These are phyloP conservation scores for Melolontha melolontha DNA, from an alignment of 2,888 invertebrate genomes.

Conservation along the genomic window DNA sequence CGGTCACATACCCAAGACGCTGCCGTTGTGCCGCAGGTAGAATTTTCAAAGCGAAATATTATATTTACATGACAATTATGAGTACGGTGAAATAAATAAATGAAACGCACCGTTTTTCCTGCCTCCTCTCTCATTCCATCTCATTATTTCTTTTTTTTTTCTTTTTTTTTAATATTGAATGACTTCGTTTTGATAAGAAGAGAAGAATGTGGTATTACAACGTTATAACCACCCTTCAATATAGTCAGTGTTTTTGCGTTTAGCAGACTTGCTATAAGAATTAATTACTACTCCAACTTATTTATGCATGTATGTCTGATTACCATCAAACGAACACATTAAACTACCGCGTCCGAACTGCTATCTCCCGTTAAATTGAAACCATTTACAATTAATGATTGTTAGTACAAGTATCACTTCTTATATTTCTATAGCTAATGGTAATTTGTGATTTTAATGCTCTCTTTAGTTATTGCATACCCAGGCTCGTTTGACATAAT, in stretches of 20 bases:
- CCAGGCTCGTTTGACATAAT: too few relatives aligned
- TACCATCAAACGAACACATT: slow-evolving; percentile 28
- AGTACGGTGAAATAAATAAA: slow-evolving; percentile 34
- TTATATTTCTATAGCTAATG: too few relatives aligned
- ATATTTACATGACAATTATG: slow-evolving; percentile 41
- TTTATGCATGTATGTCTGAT: slow-evolving; percentile 18
- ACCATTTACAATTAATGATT: too few relatives aligned
- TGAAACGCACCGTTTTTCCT: slow-evolving; percentile 18
- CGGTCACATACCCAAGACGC: neutral
- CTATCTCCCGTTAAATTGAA: too few relatives aligned
- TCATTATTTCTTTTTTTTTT: neutral
- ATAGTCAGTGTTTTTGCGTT: too few relatives aligned
- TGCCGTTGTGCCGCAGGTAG: slow-evolving; percentile 37
- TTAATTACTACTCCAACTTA: slow-evolving; percentile 21
- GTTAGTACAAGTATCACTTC: too few relatives aligned
- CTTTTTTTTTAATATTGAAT: neutral
- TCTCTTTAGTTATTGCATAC: too few relatives aligned
- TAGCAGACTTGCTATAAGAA: neutral
- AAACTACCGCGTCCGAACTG: slow-evolving; percentile 2
- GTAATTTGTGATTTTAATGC: too few relatives aligned
- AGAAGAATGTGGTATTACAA: too few relatives aligned
- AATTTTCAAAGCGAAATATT: slow-evolving; percentile 38
- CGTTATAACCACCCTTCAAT: too few relatives aligned
- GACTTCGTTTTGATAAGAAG: too few relatives aligned
- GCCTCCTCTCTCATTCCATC: neutral